phyloP scores from a whole-genome alignment of 2,888 invertebrate species.

The Nomada fabriciana region DNA sequence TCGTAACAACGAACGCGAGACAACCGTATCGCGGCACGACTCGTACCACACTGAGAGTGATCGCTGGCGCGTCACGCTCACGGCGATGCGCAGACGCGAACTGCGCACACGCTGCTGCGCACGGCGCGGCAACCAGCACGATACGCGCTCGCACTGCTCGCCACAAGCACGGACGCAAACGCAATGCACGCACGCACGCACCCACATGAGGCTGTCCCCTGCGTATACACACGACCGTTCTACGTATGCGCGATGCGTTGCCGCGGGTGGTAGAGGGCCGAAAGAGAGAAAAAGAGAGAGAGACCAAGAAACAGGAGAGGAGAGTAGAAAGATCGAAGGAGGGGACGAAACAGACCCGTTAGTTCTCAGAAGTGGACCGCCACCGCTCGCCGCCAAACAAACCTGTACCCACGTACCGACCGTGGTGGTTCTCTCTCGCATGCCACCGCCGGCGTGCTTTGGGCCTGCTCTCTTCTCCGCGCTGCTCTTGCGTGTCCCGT shows the following conservation, averaged over 20 bases:
- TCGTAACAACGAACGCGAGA: not conserved
- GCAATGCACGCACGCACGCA: constrained; percentile 57
- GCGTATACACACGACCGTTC: constrained; percentile 9
- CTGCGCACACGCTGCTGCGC: constrained; percentile 73
- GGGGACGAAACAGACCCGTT: constrained; percentile 80
- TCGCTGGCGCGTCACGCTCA: constrained; percentile 77
- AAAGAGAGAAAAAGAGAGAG: constrained; percentile 7
- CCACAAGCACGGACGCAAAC: constrained; percentile 62
- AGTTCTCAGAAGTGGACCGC: constrained; percentile 82
- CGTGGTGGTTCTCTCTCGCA: constrained; percentile 61
- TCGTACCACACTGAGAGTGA: constrained; percentile 80
- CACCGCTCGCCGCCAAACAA: constrained; percentile 80
- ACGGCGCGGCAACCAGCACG: constrained; percentile 61
- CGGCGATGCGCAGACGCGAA: constrained; percentile 73
- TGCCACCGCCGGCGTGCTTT: constrained; percentile 47
- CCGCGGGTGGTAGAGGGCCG: constrained; percentile 57
- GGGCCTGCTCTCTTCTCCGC: constrained; percentile 21
- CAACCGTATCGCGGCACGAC: constrained; percentile 71
- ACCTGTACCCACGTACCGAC: constrained; percentile 78
- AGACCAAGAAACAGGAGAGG: constrained; percentile 25
- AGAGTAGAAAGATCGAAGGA: constrained; percentile 24
- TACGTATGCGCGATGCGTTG: constrained; percentile 58
- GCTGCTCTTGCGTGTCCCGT: constrained; percentile 48
- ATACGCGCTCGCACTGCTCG: constrained; percentile 44
- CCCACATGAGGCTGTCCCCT: not conserved